Conservation (phyloP, 2,888 invertebrate species). For the Embidobia sp. region DNA sequence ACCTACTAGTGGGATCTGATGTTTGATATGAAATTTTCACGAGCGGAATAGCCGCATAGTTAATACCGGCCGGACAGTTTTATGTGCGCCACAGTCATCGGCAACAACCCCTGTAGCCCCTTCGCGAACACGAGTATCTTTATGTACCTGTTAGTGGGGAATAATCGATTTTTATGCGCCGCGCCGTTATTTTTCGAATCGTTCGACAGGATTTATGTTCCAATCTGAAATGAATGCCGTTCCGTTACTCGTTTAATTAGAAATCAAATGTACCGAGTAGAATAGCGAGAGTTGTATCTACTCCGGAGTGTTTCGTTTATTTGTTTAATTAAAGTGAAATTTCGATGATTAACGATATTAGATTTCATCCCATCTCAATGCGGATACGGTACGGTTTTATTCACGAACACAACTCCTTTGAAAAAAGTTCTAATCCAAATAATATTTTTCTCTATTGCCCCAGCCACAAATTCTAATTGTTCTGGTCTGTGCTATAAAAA, state of each 20-base stretch:
- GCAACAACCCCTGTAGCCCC: slow-evolving; percentile 54
- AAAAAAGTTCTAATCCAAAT: no score
- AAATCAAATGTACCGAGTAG: slow-evolving; percentile 41
- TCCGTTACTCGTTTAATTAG: slow-evolving; percentile 41
- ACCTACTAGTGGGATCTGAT: slow-evolving; percentile 37
- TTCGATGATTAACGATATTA: no score
- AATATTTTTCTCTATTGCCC: no score
- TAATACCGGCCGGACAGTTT: slow-evolving; percentile 70
- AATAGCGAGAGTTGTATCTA: no score
- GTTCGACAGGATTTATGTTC: slow-evolving; percentile 40
- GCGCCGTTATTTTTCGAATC: slow-evolving; percentile 65
- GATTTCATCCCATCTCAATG: no score
- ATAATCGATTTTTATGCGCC: slow-evolving; percentile 67
- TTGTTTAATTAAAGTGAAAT: no score
- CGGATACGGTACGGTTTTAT: no score
- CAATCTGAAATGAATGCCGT: slow-evolving; percentile 31
- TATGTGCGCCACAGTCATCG: slow-evolving; percentile 67
- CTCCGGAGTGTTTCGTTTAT: no score
- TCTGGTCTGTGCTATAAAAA: no score
- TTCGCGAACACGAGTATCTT: slow-evolving; percentile 51
- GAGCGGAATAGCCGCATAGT: slow-evolving; percentile 62
- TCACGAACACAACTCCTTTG: no score
- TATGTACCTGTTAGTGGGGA: slow-evolving; percentile 58
- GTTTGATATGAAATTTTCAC: slow-evolving; percentile 58
- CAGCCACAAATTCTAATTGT: no score